Base-by-base conservation (phyloP, 2,888 invertebrate species). In the Anthrax anthrax region DNA sequence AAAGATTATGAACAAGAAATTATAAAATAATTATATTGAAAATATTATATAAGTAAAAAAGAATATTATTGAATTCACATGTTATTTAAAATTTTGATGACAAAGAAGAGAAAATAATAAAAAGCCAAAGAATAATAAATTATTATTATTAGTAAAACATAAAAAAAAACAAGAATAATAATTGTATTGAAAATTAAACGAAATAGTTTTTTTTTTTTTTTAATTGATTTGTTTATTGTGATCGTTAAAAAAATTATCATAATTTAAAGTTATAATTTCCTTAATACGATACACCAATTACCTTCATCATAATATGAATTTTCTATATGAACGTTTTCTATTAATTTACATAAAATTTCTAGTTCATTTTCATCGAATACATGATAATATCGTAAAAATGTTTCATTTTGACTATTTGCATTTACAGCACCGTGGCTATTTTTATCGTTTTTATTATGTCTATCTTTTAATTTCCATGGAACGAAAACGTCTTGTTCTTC, bases 271-370 rank as follows among this genome's bases (percentile, higher is more conserved):
- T 42, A 42, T 23, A 44, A 18, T 29, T 84, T 88, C 60, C 76
- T 71, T 58, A 90, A 76, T 54, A 87, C 70, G 32, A 87, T 77
- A 72, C 94, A 95, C 88, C 95, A 94, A 65, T 97, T 97, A 0
- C 97, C 97, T 66, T 96, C 86, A 65, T 96, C 96, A 59, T 95
- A 95, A 65, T 89, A 97, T 56, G 77, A 78, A 27, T 74, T 70
- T 32, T 76, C 61, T 13, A 94, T 68, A 39, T 60, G 57, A 37
- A 84, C 69, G 39, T 66, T 68, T 0, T 68, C 54, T 6, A 81
- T 54, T 50, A 72, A 64, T 18, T 60, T 58, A 53, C 84, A 83
- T 38, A 94, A 65, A 2, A 65, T 55, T 55, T 83, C 78, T 36
- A 94, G 64, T 70, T 94, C 96, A 0, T 77, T 77, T 54, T 87